These are phyloP conservation scores for Zaprionus gabonicus DNA, from an alignment of 1,140 invertebrate species.

Conservation along the genomic window DNA sequence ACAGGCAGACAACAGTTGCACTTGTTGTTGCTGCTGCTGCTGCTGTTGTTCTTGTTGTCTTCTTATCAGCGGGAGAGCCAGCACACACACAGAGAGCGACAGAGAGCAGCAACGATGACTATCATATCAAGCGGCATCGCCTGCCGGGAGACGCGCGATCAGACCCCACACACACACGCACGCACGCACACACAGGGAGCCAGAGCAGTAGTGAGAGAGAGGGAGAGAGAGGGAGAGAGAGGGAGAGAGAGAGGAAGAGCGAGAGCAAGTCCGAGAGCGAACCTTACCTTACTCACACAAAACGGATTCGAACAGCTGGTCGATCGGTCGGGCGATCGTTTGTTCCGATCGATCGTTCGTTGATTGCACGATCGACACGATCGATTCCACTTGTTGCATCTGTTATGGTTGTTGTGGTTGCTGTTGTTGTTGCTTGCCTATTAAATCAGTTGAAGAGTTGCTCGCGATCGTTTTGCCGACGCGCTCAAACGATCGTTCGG, in stretches of 20 bases:
- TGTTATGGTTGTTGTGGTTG: slow-evolving; percentile 55
- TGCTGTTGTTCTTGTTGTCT: slow-evolving; percentile 15
- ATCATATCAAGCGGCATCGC: slow-evolving; percentile 49
- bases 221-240: background rate
- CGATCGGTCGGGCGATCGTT: slow-evolving; percentile 38
- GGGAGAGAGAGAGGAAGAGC: background rate
- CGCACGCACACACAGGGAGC: slow-evolving; percentile 5
- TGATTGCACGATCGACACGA: slow-evolving; percentile 50
- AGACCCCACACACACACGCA: slow-evolving; percentile 44
- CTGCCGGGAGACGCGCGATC: slow-evolving; percentile 40
- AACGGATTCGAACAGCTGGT: slow-evolving; percentile 79
- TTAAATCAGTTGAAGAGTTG: slow-evolving; percentile 64
- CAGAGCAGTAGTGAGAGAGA: background rate
- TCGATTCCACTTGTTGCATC: slow-evolving; percentile 75
- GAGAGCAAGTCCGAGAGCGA: background rate
- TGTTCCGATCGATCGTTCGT: slow-evolving; percentile 18
- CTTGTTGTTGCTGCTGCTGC: slow-evolving; percentile 21
- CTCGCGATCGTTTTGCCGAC: slow-evolving; percentile 52
- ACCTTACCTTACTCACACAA: slow-evolving; percentile 66
- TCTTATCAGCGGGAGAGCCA: slow-evolving; percentile 55
- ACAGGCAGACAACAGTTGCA: slow-evolving; percentile 19
- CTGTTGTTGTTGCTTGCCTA: slow-evolving; percentile 30
- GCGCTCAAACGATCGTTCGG: slow-evolving; percentile 47
- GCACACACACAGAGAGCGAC: slow-evolving; percentile 14
- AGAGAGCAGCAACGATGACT: slow-evolving; percentile 12